Evolutionary conservation across 1,140 invertebrate genomes (phyloP), one percentile per base, ranked within the genome.

Genomic region (Scylla paramamosain): DNA sequence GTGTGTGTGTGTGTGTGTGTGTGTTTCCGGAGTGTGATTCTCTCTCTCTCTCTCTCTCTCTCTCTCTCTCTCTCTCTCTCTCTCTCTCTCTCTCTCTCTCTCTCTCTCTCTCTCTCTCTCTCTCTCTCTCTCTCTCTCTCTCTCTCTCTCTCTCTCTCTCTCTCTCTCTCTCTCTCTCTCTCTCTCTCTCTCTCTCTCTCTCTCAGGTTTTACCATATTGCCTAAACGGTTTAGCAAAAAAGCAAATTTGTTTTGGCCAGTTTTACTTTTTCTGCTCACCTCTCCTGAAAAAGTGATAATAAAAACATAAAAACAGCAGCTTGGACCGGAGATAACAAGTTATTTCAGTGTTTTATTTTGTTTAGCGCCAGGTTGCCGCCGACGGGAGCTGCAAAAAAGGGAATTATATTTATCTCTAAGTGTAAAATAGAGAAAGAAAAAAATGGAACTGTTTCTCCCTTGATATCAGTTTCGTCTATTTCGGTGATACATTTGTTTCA

Each of bases 181-280:
- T 39, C 32, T 89, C 87, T 39, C 87, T 89, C 87, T 89, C 87
- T 89, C 32, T 39, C 87, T 89, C 87, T 89, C 86, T 88, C 86
- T 32, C 86, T 88, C 67, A 25, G 67, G 67, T n/a, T 25, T 77
- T 77, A 77, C 67, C 67, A 77, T 77, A n/a, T 77, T 77, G 67
- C 67, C 67, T 77, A 77, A 77, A 77, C 25, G 67, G 67, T 77
- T 77, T n/a, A 77, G 67, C 67, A 77, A 77, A 77, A 77, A 77
- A 77, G 67, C 67, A 77, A 77, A 77, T 77, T 77, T 77, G 67
- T 77, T 77, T 77, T 77, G 67, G 67, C 67, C 67, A 77, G 52
- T 77, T 77, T 77, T 77, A 20, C 20, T 77, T 77, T 77, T 77
- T 77, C 20, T 77, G 67, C 67, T 25, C 67, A 77, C 67, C 67